Evolutionary conservation across 2,888 invertebrate genomes (phyloP).

Genomic region (Hypsopygia costalis): DNA sequence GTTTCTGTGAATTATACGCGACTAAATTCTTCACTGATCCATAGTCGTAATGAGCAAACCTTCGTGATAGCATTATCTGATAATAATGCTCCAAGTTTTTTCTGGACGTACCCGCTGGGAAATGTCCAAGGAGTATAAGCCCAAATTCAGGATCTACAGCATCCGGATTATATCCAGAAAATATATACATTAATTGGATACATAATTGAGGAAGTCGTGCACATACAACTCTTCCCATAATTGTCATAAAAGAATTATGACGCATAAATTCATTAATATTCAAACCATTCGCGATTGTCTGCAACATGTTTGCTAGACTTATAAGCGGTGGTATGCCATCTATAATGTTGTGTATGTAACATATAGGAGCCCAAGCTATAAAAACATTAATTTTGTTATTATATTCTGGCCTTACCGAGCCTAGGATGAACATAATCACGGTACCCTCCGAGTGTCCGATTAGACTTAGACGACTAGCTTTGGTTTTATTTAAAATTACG

Average conservation of each 20-base stretch:
- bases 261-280: too few relatives aligned
- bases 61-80: constrained; percentile 28
- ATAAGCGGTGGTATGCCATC: too few relatives aligned
- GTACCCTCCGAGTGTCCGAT: constrained; percentile 85
- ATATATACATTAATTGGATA: too few relatives aligned
- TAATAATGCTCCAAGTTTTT: constrained; percentile 38
- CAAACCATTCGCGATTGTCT: too few relatives aligned
- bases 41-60: constrained; percentile 41
- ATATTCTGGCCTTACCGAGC: constrained; percentile 72
- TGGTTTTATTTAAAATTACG: constrained; percentile 48
- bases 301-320: too few relatives aligned
- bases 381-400: constrained; percentile 73
- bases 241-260: too few relatives aligned
- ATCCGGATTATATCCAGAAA: too few relatives aligned
- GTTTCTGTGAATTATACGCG: background rate
- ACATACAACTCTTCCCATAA: too few relatives aligned
- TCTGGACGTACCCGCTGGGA: constrained; percentile 37
- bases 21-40: constrained; percentile 11
- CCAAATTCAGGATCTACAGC: too few relatives aligned
- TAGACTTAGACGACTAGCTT: constrained; percentile 74
- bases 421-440: constrained; percentile 72
- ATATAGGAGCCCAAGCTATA: constrained; percentile 75
- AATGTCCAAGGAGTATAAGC: constrained; percentile 15
- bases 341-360: background rate
- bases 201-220: too few relatives aligned